Evolutionary conservation across 2,888 invertebrate genomes (phyloP).

Genomic region (Amiota minor): DNA sequence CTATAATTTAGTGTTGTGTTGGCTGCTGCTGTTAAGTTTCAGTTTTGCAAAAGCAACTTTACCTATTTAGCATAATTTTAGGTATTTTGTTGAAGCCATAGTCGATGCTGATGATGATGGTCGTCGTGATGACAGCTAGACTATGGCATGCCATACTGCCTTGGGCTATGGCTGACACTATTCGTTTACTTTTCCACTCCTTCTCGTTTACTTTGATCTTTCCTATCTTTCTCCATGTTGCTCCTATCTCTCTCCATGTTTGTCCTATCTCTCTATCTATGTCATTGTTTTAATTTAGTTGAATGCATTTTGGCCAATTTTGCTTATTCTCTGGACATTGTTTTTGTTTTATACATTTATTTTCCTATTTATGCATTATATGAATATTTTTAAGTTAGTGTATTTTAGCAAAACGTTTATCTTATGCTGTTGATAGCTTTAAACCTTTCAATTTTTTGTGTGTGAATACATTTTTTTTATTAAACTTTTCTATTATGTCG

Average conservation of each 20-base stretch:
- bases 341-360: constrained; percentile 21
- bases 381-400: constrained; percentile 23
- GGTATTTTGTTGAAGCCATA: constrained; percentile 43
- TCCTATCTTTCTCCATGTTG: background rate
- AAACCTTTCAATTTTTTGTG: constrained; percentile 58
- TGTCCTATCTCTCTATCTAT: background rate
- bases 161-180: constrained; percentile 32
- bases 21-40: constrained; percentile 59
- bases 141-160: too few species aligned
- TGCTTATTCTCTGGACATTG: constrained; percentile 48
- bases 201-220: background rate
- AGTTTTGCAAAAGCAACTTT: constrained; percentile 56
- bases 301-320: constrained; percentile 45
- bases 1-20: background rate
- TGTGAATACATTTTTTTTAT: constrained; percentile 10
- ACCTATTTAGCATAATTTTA: constrained; percentile 65
- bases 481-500: background rate
- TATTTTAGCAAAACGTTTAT: constrained; percentile 21
- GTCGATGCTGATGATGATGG: background rate
- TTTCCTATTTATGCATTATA: constrained; percentile 21
- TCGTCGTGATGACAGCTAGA: too few species aligned
- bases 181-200: background rate
- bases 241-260: background rate
- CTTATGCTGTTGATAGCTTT: constrained; percentile 58
- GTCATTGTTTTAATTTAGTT: too few species aligned